Evolutionary conservation across 2,113 vertebrate genomes (phyloP).

Genomic region (Anoplopoma fimbria): DNA sequence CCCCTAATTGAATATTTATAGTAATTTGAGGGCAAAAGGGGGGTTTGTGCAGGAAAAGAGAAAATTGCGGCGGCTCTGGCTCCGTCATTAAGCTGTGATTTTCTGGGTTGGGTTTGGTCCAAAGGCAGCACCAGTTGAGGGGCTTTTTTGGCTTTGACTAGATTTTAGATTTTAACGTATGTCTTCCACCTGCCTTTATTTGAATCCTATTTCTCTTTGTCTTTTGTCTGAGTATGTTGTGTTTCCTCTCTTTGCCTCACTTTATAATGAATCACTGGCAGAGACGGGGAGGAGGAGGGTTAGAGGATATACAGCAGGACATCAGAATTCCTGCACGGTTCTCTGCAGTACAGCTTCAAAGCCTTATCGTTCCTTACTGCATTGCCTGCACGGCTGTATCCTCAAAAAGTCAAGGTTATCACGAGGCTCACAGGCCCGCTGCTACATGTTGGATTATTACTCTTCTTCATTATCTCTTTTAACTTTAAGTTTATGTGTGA

Average conservation of each 20-base stretch:
- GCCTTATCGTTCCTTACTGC: slow-evolving; percentile 64
- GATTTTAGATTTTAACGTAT: slow-evolving; percentile 44
- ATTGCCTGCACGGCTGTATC: slow-evolving; percentile 79
- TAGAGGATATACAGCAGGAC: slow-evolving; percentile 74
- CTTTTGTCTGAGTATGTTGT: slow-evolving; percentile 22
- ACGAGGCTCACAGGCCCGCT: slow-evolving; percentile 49
- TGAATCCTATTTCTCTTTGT: slow-evolving; percentile 8
- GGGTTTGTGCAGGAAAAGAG: slow-evolving; percentile 49
- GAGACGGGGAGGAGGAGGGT: slow-evolving; percentile 35
- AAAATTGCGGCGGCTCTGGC: slow-evolving; percentile 32
- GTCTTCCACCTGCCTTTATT: slow-evolving; percentile 11
- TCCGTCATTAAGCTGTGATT: slow-evolving; percentile 46
- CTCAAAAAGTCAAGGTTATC: slow-evolving; percentile 84
- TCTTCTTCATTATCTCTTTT: slow-evolving; percentile 20
- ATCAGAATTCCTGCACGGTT: slow-evolving; percentile 90
- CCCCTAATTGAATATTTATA: slow-evolving; percentile 73
- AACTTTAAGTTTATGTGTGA: slow-evolving; percentile 1
- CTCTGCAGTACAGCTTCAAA: slow-evolving; percentile 90
- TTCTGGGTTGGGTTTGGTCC: slow-evolving; percentile 63
- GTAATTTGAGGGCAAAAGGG: slow-evolving; percentile 48
- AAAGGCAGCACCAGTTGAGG: slow-evolving; percentile 62
- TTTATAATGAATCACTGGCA: slow-evolving; percentile 37
- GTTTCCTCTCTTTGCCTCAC: slow-evolving; percentile 26
- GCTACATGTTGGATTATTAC: slow-evolving; percentile 18
- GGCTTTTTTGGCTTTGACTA: slow-evolving; percentile 64